Evolutionary conservation across 2,888 invertebrate genomes (phyloP).

Genomic region (Pocota personata): DNA sequence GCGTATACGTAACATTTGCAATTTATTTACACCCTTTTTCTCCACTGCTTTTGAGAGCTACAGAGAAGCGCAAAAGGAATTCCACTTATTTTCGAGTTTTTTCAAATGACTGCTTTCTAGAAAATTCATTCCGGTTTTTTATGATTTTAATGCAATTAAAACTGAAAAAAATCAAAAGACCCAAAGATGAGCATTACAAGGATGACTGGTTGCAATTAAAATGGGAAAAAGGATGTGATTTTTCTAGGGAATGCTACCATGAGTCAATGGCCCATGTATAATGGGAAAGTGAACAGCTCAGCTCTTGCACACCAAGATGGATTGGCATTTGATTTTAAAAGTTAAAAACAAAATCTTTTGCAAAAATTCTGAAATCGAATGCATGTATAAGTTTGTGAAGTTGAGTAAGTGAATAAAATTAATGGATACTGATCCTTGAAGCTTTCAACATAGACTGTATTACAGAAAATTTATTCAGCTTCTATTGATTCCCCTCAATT

Average conservation of each 20-base stretch:
- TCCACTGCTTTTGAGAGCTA: background rate
- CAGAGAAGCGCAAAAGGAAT: background rate
- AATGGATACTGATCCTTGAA: no score
- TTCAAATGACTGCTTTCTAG: background rate
- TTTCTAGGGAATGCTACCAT: background rate
- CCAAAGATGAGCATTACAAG: background rate
- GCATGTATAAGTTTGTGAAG: background rate
- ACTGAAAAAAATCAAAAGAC: background rate
- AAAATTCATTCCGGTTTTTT: background rate
- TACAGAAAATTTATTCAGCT: background rate
- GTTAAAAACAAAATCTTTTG: no score
- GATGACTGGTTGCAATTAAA: constrained; percentile 42
- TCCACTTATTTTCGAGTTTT: background rate
- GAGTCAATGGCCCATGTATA: background rate
- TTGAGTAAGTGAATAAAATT: no score
- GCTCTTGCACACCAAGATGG: no score
- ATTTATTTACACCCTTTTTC: background rate
- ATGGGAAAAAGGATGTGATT: background rate
- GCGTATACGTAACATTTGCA: constrained; percentile 15
- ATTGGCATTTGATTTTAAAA: no score
- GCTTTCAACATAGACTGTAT: no score
- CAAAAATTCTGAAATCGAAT: background rate
- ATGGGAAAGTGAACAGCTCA: background rate
- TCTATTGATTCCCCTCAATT: background rate
- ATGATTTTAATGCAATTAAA: constrained; percentile 31